Conservation (phyloP, 2,888 invertebrate species). For the Odontocolon sp. region DNA sequence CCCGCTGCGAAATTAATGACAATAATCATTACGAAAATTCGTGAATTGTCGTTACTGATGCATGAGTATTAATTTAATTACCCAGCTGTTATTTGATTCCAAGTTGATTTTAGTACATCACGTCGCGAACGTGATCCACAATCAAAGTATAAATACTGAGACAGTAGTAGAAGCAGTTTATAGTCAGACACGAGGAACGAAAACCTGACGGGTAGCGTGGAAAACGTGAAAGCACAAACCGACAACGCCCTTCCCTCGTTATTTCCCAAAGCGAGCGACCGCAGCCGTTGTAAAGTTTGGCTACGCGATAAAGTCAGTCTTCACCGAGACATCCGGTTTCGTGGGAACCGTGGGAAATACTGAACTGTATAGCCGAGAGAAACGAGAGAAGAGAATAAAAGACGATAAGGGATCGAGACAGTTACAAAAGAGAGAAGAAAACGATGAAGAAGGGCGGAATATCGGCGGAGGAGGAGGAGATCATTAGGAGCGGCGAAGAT, state of each 20-base stretch:
- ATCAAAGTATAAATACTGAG: background rate
- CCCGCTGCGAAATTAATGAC: no score
- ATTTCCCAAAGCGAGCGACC: conserved; percentile 39
- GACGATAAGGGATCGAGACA: conserved; percentile 20
- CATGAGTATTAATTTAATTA: no score
- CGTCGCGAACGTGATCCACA: no score
- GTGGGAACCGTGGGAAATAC: conserved; percentile 34
- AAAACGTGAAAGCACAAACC: conserved; percentile 4
- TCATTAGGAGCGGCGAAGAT: conserved; percentile 48
- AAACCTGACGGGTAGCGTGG: background rate
- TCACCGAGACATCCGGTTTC: conserved; percentile 43
- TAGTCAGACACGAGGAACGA: conserved; percentile 10
- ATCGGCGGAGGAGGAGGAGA: background rate
- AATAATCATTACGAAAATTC: no score
- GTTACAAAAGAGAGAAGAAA: conserved; percentile 4
- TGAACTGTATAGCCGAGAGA: conserved; percentile 37
- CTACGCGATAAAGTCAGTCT: conserved; percentile 52
- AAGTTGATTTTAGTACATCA: no score
- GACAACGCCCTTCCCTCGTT: conserved; percentile 23
- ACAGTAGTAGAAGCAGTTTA: conserved; percentile 13
- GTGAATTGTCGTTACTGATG: no score
- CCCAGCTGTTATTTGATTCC: no score
- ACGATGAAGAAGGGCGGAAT: background rate
- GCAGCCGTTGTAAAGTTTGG: conserved; percentile 38
- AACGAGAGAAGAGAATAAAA: conserved; percentile 53